A percentile compares a stretch with the other conserved stretches of the same genome.
Conservation (phyloP, 2,113 vertebrate genomes). For the Polypterus senegalus region DNA sequence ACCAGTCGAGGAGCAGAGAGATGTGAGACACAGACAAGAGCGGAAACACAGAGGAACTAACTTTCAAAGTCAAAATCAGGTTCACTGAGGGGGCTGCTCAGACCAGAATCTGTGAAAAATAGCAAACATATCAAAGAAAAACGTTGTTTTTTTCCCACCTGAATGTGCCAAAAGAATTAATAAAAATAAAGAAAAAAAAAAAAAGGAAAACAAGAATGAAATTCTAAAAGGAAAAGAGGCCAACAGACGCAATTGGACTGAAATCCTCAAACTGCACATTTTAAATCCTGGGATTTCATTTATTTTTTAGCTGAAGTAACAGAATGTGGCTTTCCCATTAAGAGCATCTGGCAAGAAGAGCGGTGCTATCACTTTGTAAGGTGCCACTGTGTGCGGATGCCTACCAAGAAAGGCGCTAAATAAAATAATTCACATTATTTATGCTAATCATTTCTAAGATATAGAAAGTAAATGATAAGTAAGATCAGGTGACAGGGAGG, state of each 20-base stretch:
- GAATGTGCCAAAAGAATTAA: conserved; percentile 29
- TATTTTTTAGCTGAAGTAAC: too few relatives aligned
- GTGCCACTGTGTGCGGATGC: too few relatives aligned
- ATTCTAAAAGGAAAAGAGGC: conserved; percentile 37
- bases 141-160: conserved; percentile 3
- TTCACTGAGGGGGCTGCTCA: conserved; percentile 92
- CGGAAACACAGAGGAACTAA: conserved; percentile 81
- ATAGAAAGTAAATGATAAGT: too few relatives aligned
- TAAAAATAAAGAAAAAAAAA: conserved; percentile 47
- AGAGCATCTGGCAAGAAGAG: too few relatives aligned
- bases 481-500: too few relatives aligned
- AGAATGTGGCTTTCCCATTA: too few relatives aligned
- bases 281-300: too few relatives aligned
- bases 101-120: conserved; percentile 92
- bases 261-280: too few relatives aligned
- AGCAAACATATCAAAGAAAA: conserved; percentile 50
- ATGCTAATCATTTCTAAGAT: too few relatives aligned
- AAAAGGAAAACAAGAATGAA: conserved; percentile 32
- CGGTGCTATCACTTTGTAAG: too few relatives aligned
- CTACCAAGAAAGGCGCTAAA: too few relatives aligned
- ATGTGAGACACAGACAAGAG: conserved; percentile 48
- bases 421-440: too few relatives aligned
- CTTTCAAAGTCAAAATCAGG: conserved; percentile 92
- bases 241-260: not conserved
- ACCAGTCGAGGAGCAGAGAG: conserved; percentile 19